Conservation (phyloP, 2,797 vertebrate species). For the Eutrigla gurnardus region DNA sequence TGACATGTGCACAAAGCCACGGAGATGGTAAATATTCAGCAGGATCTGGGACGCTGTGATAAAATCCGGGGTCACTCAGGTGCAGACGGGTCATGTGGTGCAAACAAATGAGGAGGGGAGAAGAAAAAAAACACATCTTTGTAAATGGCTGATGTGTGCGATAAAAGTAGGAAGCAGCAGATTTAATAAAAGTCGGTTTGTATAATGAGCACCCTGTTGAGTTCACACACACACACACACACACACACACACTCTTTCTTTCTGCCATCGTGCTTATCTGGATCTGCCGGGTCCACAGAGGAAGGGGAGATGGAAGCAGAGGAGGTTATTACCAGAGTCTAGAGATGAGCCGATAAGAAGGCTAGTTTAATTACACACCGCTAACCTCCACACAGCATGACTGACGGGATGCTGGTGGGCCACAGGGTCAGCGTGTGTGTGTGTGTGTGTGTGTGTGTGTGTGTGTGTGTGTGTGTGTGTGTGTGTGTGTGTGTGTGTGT, state of each 20-base stretch:
- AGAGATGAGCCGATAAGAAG: constrained; percentile 80
- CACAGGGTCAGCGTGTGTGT: constrained; percentile 52
- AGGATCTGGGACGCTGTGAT: constrained; percentile 66
- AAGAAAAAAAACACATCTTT: constrained; percentile 11
- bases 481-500: constrained; percentile 17
- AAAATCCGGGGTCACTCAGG: constrained; percentile 53
- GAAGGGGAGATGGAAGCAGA: constrained; percentile 72
- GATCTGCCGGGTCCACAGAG: constrained; percentile 64
- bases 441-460: constrained; percentile 36
- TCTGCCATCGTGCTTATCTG: constrained; percentile 58
- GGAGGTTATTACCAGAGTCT: constrained; percentile 79
- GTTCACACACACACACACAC: constrained; percentile 27
- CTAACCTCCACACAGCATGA: constrained; percentile 58
- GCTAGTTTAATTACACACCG: constrained; percentile 79
- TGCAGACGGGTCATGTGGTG: constrained; percentile 60
- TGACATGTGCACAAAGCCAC: neutral
- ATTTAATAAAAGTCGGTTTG: constrained; percentile 53
- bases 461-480: constrained; percentile 26
- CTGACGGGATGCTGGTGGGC: constrained; percentile 56
- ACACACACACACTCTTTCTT: constrained; percentile 29
- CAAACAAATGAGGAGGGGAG: constrained; percentile 35
- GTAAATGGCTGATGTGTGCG: constrained; percentile 25
- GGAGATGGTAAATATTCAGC: constrained; percentile 62
- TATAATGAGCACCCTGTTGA: constrained; percentile 50
- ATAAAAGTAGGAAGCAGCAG: constrained; percentile 48